phyloP scores from a whole-genome alignment of 1,140 invertebrate genomes.

The Drosophila nigrodunni region DNA sequence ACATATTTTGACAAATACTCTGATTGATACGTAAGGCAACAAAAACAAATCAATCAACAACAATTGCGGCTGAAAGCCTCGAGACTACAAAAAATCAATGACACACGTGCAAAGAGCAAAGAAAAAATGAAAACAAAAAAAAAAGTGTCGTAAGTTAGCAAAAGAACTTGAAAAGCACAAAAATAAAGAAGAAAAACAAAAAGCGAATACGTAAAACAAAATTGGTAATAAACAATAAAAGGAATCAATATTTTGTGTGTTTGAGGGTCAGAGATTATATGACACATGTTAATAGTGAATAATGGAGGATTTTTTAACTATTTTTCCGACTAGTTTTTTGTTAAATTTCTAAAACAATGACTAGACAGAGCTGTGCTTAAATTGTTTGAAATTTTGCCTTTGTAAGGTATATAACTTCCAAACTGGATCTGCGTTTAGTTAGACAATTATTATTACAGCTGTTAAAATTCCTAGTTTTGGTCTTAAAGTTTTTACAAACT shows the following conservation, averaged over 20 bases:
- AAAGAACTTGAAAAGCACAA: constrained; percentile 52
- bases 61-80: constrained; percentile 23
- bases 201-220: constrained; percentile 12
- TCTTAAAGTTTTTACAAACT: background rate
- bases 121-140: constrained; percentile 38
- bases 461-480: background rate
- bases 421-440: background rate
- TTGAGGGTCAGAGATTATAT: constrained; percentile 44
- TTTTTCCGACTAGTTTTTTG: background rate
- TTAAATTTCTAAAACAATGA: too few relatives aligned
- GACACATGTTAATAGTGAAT: background rate
- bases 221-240: constrained; percentile 35
- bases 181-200: constrained; percentile 21
- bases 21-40: background rate
- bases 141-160: constrained; percentile 42
- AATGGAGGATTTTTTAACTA: background rate
- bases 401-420: too few relatives aligned
- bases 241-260: constrained; percentile 40
- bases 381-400: too few relatives aligned
- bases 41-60: constrained; percentile 22
- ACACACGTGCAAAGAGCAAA: constrained; percentile 27
- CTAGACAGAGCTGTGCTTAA: too few relatives aligned
- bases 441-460: background rate
- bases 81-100: constrained; percentile 42
- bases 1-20: constrained; percentile 1